phyloP scores from a whole-genome alignment of 2,888 invertebrate species.

The Petrophora chlorosata region DNA sequence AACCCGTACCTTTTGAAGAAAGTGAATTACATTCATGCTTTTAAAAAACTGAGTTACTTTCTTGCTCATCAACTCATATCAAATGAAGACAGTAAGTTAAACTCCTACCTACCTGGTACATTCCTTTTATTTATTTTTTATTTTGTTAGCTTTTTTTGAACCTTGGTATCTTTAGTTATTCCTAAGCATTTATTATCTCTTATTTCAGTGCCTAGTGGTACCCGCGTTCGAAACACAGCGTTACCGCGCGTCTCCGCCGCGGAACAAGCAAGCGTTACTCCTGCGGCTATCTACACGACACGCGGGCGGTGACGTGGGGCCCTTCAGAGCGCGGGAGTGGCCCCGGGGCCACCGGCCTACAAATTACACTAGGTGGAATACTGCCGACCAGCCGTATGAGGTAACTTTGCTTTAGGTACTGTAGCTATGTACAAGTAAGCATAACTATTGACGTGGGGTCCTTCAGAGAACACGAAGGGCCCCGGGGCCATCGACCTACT shows the following conservation, averaged over 20 bases:
- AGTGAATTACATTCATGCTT: too few relatives aligned
- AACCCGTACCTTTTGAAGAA: too few relatives aligned
- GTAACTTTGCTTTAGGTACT: conserved; percentile 36
- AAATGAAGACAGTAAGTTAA: too few relatives aligned
- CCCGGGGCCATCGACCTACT: conserved; percentile 93
- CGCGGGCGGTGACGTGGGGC: conserved; percentile 85
- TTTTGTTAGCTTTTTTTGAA: too few relatives aligned
- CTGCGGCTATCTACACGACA: conserved; percentile 83
- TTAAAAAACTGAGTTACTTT: too few relatives aligned
- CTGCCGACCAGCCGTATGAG: conserved; percentile 86
- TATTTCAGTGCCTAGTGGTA: conserved; percentile 86
- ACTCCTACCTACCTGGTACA: too few relatives aligned
- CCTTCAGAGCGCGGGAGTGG: conserved; percentile 95
- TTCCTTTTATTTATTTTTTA: too few relatives aligned
- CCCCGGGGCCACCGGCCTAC: conserved; percentile 94
- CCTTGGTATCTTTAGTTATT: too few relatives aligned
- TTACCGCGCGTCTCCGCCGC: conserved; percentile 91
- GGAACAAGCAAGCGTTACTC: conserved; percentile 89
- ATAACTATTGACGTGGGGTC: conserved; percentile 90
- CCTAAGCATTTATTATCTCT: too few relatives aligned
- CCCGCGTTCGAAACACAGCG: conserved; percentile 96
- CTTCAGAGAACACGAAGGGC: conserved; percentile 94
- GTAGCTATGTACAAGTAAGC: conserved; percentile 90
- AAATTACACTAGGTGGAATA: conserved; percentile 91
- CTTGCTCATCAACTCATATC: too few relatives aligned